Percentiles rank a stretch among this genome's conserved stretches.
Evolutionary conservation across 2,797 vertebrate species (phyloP).

Genomic region (Erpetoichthys calabaricus): DNA sequence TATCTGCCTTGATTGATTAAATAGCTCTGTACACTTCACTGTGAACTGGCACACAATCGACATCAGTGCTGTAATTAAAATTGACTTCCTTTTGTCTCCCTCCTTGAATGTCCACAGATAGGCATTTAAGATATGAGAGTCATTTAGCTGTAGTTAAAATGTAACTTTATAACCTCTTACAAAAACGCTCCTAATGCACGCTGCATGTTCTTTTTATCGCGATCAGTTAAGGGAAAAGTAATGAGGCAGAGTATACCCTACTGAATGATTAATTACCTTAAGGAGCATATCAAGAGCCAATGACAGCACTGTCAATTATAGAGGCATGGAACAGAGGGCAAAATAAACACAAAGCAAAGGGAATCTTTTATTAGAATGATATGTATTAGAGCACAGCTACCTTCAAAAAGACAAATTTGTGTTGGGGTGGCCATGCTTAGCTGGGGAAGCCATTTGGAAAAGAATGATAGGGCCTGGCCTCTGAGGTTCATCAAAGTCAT

Average conservation of each 20-base stretch:
- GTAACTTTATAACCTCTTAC: neutral
- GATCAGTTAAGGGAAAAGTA: conserved; percentile 15
- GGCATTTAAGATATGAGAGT: neutral
- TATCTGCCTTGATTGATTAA: too few species aligned
- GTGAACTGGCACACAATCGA: too few species aligned
- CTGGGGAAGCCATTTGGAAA: conserved; percentile 91
- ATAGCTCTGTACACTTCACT: too few species aligned
- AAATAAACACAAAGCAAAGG: conserved; percentile 30
- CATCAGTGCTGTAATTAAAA: neutral
- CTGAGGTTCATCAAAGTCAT: conserved; percentile 98
- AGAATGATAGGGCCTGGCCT: conserved; percentile 80
- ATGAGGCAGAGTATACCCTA: conserved; percentile 20
- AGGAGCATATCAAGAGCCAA: conserved; percentile 14
- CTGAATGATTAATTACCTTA: conserved; percentile 30
- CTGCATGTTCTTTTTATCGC: conserved; percentile 13
- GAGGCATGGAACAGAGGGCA: conserved; percentile 22
- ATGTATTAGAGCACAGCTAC: conserved; percentile 68
- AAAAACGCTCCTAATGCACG: neutral
- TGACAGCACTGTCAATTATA: conserved; percentile 22
- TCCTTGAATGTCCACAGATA: neutral
- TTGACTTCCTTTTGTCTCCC: neutral
- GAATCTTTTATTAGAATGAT: conserved; percentile 29
- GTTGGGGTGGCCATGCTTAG: conserved; percentile 47
- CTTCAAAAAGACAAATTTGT: conserved; percentile 93
- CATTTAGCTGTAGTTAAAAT: conserved; percentile 1